These are phyloP conservation scores for Brachyalestes nurse DNA, from an alignment of 2,797 vertebrate species.

Conservation along the genomic window DNA sequence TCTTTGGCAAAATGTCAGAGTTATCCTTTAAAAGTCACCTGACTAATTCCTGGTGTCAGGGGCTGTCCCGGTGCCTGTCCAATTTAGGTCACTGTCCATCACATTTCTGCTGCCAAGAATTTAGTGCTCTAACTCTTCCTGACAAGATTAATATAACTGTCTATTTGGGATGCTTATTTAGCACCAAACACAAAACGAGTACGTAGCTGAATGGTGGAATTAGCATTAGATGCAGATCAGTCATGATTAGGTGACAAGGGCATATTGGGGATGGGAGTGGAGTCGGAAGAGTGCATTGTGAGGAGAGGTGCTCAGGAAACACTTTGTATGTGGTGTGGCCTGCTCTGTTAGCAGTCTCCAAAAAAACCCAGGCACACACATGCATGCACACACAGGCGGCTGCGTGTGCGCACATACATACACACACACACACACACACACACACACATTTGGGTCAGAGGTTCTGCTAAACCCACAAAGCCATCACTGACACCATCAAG, in stretches of 20 bases:
- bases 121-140: neutral
- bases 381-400: neutral
- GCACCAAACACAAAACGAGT: slow-evolving; percentile 1
- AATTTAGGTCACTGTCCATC: slow-evolving; percentile 6
- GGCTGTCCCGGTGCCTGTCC: neutral
- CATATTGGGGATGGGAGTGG: slow-evolving; percentile 18
- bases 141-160: neutral
- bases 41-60: neutral
- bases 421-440: slow-evolving; percentile 15
- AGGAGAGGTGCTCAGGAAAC: slow-evolving; percentile 38
- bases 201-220: slow-evolving; percentile 33
- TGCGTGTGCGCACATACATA: slow-evolving; percentile 10
- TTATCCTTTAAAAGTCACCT: neutral
- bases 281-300: slow-evolving; percentile 33
- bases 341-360: neutral
- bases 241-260: slow-evolving; percentile 48
- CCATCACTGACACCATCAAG: slow-evolving; percentile 48
- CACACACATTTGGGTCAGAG: slow-evolving; percentile 34
- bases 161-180: neutral
- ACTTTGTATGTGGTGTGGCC: slow-evolving; percentile 42
- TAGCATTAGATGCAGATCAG: slow-evolving; percentile 48
- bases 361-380: slow-evolving; percentile 25
- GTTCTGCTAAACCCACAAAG: slow-evolving; percentile 44
- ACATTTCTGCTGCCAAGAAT: neutral
- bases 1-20: neutral